Evolutionary conservation across 2,888 invertebrate species (phyloP).

Genomic region (Galerucella nymphaeae): DNA sequence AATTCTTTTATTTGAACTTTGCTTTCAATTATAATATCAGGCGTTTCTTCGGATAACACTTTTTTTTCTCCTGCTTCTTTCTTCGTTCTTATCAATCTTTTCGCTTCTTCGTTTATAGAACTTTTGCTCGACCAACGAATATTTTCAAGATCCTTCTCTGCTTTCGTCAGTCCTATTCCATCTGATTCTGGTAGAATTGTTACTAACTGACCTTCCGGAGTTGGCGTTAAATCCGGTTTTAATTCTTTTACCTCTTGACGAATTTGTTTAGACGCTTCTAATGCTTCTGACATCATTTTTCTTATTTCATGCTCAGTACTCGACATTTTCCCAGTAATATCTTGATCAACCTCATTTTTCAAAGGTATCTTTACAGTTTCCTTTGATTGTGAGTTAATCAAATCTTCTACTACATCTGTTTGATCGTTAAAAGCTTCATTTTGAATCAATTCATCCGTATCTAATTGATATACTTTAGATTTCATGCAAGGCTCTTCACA

Average conservation of each 20-base stretch:
- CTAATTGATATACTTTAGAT: neutral
- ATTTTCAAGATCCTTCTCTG: slow-evolving; percentile 46
- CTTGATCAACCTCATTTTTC: neutral
- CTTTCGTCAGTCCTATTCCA: slow-evolving; percentile 51
- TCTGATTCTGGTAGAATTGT: slow-evolving; percentile 56
- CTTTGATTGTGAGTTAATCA: neutral
- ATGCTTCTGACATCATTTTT: slow-evolving; percentile 65
- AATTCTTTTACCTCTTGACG: slow-evolving; percentile 66
- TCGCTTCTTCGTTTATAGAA: slow-evolving; percentile 14
- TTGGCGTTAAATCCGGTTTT: slow-evolving; percentile 68
- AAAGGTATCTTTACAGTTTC: neutral
- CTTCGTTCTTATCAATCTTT: neutral
- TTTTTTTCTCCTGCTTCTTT: neutral
- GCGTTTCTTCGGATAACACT: neutral
- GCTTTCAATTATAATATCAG: slow-evolving; percentile 29
- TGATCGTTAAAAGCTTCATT: neutral
- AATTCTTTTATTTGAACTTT: slow-evolving; percentile 27
- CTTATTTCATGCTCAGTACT: slow-evolving; percentile 57
- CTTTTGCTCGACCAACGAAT: slow-evolving; percentile 13
- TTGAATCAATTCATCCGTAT: neutral
- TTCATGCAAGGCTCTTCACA: slow-evolving; percentile 37
- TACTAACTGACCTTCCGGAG: slow-evolving; percentile 64
- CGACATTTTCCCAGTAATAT: slow-evolving; percentile 38
- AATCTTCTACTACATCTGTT: neutral
- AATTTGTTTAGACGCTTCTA: slow-evolving; percentile 66